These are phyloP conservation scores for Cotesia congregata DNA, from an alignment of 2,888 invertebrate species.

Conservation along the genomic window DNA sequence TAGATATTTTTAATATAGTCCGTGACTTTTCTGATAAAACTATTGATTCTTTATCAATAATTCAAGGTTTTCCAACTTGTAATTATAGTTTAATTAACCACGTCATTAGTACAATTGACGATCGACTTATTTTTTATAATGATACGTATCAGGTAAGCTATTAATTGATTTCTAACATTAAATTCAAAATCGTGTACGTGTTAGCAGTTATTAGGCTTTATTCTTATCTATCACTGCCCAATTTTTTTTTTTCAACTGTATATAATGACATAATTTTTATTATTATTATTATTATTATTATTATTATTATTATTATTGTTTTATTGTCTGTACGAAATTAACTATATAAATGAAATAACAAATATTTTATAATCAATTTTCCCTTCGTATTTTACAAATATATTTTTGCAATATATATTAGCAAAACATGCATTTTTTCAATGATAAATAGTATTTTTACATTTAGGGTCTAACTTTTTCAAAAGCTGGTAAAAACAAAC, in stretches of 20 bases:
- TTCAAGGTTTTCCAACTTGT: not conserved
- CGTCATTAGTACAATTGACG: not conserved
- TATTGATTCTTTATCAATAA: not conserved
- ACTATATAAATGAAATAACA: no score
- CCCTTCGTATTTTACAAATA: no score
- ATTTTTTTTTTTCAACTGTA: no score
- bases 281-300: no score
- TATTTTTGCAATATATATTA: no score
- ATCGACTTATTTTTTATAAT: not conserved
- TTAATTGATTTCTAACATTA: not conserved
- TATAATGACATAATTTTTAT: no score
- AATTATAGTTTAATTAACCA: not conserved
- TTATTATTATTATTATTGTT: no score
- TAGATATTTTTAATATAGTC: not conserved
- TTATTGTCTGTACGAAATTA: no score
- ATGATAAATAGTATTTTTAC: not conserved
- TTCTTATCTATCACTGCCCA: not conserved
- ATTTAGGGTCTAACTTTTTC: conserved; percentile 45
- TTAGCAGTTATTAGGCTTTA: not conserved
- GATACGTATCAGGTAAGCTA: not conserved
- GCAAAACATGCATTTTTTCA: not conserved
- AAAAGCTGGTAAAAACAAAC: conserved; percentile 13
- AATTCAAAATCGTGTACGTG: not conserved
- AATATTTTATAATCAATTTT: no score
- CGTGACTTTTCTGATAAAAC: not conserved